phyloP scores from a whole-genome alignment of 2,797 vertebrate species.

The Pogoniulus pusillus region DNA sequence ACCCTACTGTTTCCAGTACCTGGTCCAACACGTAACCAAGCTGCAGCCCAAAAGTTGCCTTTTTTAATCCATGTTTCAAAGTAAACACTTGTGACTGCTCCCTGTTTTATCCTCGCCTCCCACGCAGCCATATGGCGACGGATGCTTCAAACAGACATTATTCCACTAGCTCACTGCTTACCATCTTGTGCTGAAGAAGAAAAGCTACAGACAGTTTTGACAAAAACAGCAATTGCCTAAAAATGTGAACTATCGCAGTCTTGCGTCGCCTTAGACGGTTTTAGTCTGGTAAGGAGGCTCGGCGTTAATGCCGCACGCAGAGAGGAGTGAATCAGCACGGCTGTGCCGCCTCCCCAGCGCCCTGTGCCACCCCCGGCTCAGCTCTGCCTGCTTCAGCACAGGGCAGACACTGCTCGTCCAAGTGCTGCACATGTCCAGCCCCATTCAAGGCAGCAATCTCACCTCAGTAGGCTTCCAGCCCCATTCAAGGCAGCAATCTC shows the following conservation, averaged over 20 bases:
- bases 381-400: not conserved
- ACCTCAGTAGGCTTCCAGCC: not conserved
- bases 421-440: not conserved
- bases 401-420: too few relatives aligned
- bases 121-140: constrained; percentile 61
- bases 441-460: not conserved
- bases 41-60: constrained; percentile 33
- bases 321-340: constrained; percentile 13
- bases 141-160: constrained; percentile 62
- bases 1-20: constrained; percentile 31
- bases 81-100: constrained; percentile 65
- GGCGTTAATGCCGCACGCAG: not conserved
- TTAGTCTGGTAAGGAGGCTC: constrained; percentile 6
- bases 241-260: constrained; percentile 26
- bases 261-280: not conserved
- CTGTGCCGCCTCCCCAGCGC: rapidly evolving
- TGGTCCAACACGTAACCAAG: not conserved
- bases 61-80: constrained; percentile 50
- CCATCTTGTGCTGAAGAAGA: constrained; percentile 48
- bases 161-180: constrained; percentile 59
- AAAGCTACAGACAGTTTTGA: constrained; percentile 66
- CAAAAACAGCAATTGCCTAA: constrained; percentile 65
- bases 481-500: too few relatives aligned
- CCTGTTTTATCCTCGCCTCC: constrained; percentile 67
- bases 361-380: not conserved